Evolutionary conservation across 2,113 vertebrate genomes (phyloP).

Genomic region (Gasterosteus nipponicus): DNA sequence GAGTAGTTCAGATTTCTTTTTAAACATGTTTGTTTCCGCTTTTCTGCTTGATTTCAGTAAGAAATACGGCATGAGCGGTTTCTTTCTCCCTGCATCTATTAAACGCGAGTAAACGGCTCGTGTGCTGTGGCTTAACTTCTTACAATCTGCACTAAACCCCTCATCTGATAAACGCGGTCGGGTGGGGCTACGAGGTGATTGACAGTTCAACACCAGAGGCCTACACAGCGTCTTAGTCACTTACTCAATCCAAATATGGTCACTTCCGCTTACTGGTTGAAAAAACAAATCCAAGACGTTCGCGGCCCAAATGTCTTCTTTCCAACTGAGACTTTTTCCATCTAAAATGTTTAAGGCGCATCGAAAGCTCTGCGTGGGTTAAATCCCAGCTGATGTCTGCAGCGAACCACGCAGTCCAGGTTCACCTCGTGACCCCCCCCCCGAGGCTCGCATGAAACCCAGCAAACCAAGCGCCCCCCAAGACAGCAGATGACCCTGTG

Average conservation of each 20-base stretch:
- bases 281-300: no score
- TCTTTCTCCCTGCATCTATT: background rate
- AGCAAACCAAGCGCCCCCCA: conserved; percentile 28
- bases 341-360: no score
- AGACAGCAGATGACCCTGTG: no score
- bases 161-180: background rate
- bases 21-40: background rate
- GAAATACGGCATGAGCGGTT: background rate
- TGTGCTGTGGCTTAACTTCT: background rate
- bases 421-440: conserved; percentile 30
- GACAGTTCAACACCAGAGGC: no score
- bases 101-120: background rate
- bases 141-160: conserved; percentile 11
- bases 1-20: background rate
- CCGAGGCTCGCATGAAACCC: conserved; percentile 9
- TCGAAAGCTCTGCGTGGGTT: background rate
- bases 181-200: no score
- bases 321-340: no score
- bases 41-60: background rate
- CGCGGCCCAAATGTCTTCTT: no score
- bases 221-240: no score
- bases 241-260: no score
- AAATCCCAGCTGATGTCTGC: conserved; percentile 21
- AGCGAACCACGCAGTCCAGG: conserved; percentile 11
- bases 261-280: no score